These are phyloP conservation scores for Lucinisca nassula DNA, from an alignment of 2,888 invertebrate species.

Conservation along the genomic window DNA sequence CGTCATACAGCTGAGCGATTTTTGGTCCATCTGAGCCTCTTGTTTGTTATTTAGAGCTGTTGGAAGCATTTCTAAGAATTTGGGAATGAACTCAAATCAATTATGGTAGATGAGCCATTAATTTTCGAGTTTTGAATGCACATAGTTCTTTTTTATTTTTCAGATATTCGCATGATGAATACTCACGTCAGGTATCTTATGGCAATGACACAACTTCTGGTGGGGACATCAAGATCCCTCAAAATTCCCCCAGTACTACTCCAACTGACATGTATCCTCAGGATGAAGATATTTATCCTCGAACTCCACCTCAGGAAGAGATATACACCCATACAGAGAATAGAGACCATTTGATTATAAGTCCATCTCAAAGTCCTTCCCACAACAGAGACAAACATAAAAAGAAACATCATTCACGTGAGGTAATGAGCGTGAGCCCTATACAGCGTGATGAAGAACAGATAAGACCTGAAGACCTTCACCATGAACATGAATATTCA, in stretches of 20 bases:
- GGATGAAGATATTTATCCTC: slow-evolving; percentile 23
- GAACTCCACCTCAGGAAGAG: slow-evolving; percentile 12
- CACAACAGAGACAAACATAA: slow-evolving; percentile 23
- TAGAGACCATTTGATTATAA: slow-evolving; percentile 2
- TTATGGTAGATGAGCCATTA: no score
- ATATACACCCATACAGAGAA: neutral
- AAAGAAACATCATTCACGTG: slow-evolving; percentile 9
- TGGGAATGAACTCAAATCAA: no score
- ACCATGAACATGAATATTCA: slow-evolving; percentile 16
- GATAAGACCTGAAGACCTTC: slow-evolving; percentile 48
- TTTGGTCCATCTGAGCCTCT: no score
- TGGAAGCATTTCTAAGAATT: no score
- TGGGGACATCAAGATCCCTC: slow-evolving; percentile 12
- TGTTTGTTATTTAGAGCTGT: no score
- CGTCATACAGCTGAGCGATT: no score
- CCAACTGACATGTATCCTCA: slow-evolving; percentile 47
- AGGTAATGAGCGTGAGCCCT: slow-evolving; percentile 63
- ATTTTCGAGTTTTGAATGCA: no score
- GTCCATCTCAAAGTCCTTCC: slow-evolving; percentile 2
- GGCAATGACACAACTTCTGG: slow-evolving; percentile 31
- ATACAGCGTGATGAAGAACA: slow-evolving; percentile 62
- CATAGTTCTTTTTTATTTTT: slow-evolving; percentile 44
- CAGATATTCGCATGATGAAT: slow-evolving; percentile 71
- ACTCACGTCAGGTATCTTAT: slow-evolving; percentile 51
- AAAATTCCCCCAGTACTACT: slow-evolving; percentile 59